These are phyloP conservation scores for Meteorus colon DNA, from an alignment of 2,888 invertebrate genomes.

Conservation along the genomic window DNA sequence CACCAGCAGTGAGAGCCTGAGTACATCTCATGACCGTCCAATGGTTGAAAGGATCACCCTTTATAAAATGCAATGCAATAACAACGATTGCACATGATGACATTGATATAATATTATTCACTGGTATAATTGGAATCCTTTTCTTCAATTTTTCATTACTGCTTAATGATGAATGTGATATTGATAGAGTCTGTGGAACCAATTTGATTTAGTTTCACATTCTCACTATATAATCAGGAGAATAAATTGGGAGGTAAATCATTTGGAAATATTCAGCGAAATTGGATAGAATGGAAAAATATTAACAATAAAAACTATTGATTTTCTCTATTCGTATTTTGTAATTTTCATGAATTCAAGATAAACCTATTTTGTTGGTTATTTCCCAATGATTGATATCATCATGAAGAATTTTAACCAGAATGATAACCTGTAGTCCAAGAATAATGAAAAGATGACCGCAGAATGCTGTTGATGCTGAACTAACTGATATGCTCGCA, in stretches of 20 bases:
- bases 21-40: constrained; percentile 68
- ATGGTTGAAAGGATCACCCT: constrained; percentile 63
- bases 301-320: too few relatives aligned
- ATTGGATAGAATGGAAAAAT: too few relatives aligned
- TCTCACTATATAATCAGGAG: too few relatives aligned
- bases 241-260: too few relatives aligned
- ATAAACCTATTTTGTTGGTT: too few relatives aligned
- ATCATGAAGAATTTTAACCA: neutral
- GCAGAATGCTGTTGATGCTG: constrained; percentile 61
- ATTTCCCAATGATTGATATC: too few relatives aligned
- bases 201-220: too few relatives aligned
- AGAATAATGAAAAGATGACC: constrained; percentile 69
- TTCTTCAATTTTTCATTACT: constrained; percentile 29
- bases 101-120: constrained; percentile 60
- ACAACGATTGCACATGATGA: constrained; percentile 57
- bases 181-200: constrained; percentile 46
- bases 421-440: constrained; percentile 63
- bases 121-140: constrained; percentile 43
- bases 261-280: too few relatives aligned
- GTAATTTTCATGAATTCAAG: too few relatives aligned
- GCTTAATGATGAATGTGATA: constrained; percentile 34
- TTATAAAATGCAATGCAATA: constrained; percentile 57
- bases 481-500: constrained; percentile 64
- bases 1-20: constrained; percentile 68
- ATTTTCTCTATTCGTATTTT: too few relatives aligned